phyloP scores from a whole-genome alignment of 2,888 invertebrate genomes.

The Seira musarum region DNA sequence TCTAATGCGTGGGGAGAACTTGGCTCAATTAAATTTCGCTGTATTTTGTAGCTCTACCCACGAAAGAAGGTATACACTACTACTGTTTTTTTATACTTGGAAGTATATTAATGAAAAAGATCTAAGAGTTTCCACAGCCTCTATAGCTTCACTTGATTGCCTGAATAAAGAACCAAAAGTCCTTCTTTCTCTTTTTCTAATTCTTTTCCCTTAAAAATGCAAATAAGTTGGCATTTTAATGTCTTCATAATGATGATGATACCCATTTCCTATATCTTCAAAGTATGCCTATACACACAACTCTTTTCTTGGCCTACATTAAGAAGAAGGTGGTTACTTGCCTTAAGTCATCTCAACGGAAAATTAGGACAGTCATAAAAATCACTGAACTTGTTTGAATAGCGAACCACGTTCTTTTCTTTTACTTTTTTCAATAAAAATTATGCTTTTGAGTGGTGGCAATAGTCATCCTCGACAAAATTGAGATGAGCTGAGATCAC shows the following conservation, averaged over 20 bases:
- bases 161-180: no score
- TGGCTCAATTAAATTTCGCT: background rate
- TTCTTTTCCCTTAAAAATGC: no score
- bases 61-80: background rate
- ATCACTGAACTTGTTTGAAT: background rate
- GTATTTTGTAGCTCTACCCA: background rate
- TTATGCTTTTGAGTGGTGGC: background rate
- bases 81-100: background rate
- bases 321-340: no score
- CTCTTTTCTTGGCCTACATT: background rate
- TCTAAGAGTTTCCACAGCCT: no score
- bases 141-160: no score
- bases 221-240: conserved; percentile 8
- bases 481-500: no score
- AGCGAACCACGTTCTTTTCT: background rate
- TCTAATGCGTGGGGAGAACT: background rate
- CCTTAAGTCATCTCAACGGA: background rate
- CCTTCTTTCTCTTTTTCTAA: no score
- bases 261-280: background rate
- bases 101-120: background rate
- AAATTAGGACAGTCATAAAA: conserved; percentile 15
- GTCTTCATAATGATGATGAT: conserved; percentile 15
- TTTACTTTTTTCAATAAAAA: conserved; percentile 3
- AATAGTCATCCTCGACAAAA: no score
- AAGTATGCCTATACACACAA: background rate